Evolutionary conservation across 2,888 invertebrate species (phyloP).

Genomic region (Rhyacophila evoluta): DNA sequence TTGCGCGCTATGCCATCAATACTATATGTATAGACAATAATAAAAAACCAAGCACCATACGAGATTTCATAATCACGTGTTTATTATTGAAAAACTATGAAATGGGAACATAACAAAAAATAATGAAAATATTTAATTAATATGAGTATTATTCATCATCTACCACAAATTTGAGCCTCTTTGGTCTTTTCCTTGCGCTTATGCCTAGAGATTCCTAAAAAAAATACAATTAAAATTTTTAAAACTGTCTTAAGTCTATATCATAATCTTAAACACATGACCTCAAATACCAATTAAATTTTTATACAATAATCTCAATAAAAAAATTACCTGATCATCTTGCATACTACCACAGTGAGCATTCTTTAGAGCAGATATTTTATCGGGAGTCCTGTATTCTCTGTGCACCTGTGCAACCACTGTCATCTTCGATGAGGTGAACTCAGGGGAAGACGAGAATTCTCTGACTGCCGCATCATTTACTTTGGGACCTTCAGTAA

Average conservation of each 20-base stretch:
- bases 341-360: constrained; percentile 23
- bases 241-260: too few relatives aligned
- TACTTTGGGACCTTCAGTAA: background rate
- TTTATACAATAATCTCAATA: too few relatives aligned
- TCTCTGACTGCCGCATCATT: background rate
- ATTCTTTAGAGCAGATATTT: background rate
- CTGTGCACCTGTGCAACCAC: constrained; percentile 38
- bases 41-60: background rate
- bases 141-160: background rate
- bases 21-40: too few relatives aligned
- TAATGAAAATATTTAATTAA: background rate
- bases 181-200: constrained; percentile 31
- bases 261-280: too few relatives aligned
- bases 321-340: constrained; percentile 30
- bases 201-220: constrained; percentile 25
- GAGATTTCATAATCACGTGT: background rate
- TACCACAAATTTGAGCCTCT: constrained; percentile 22
- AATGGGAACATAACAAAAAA: background rate
- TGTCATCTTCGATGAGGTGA: constrained; percentile 27
- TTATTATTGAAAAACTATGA: background rate
- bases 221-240: too few relatives aligned
- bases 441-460: constrained; percentile 29
- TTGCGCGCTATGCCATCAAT: too few relatives aligned
- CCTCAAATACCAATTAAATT: too few relatives aligned
- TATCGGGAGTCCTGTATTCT: constrained; percentile 26